phyloP scores from a whole-genome alignment of 2,797 vertebrate genomes.

The Huso huso region DNA sequence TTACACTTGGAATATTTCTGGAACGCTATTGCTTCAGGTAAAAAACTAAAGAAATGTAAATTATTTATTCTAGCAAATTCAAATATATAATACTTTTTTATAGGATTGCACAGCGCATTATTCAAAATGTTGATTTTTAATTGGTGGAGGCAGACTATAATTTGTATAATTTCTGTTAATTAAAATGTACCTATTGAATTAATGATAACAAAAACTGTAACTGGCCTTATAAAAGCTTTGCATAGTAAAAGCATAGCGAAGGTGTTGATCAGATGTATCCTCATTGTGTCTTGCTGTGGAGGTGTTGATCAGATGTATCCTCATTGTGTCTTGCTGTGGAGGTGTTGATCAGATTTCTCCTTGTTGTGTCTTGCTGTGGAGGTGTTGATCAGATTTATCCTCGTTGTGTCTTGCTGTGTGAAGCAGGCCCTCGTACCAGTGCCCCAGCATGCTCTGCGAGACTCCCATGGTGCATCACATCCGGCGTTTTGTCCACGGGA shows the following conservation, averaged over 20 bases:
- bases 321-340: constrained; percentile 2
- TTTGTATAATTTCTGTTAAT: too few species aligned
- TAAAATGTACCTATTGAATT: too few species aligned
- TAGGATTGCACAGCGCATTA: too few species aligned
- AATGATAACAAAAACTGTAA: too few species aligned
- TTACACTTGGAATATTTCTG: constrained; percentile 91
- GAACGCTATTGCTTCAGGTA: constrained; percentile 97
- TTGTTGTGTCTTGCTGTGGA: neutral
- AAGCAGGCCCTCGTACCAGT: constrained; percentile 86
- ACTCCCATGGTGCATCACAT: constrained; percentile 97
- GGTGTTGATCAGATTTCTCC: too few species aligned
- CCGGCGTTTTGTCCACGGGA: constrained; percentile 91
- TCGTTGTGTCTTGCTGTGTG: constrained; percentile 1
- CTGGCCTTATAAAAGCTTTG: too few species aligned
- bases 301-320: neutral
- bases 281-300: neutral
- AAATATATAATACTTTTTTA: too few species aligned
- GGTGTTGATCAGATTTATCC: neutral
- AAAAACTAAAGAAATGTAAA: constrained; percentile 17
- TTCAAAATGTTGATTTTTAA: too few species aligned
- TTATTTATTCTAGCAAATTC: too few species aligned
- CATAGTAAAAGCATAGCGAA: too few species aligned
- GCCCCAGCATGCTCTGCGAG: constrained; percentile 92
- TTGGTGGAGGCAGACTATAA: too few species aligned
- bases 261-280: too few species aligned